Conservation (phyloP, 1,140 invertebrate genomes). For the Trichomalopsis sarcophagae region DNA sequence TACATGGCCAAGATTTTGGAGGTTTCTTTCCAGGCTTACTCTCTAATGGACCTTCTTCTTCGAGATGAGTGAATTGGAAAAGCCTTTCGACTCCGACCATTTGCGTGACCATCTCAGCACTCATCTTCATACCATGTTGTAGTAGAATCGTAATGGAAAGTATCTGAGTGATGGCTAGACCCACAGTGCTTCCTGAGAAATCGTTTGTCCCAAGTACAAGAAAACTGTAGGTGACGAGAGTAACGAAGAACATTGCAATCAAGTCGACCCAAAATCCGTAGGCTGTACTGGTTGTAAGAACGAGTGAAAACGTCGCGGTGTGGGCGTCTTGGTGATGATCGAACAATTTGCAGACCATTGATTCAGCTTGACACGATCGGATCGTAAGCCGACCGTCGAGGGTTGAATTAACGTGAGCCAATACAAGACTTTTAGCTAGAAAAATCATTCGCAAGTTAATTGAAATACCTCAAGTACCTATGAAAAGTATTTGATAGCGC, state of each 20-base stretch:
- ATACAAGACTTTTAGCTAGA: slow-evolving; percentile 84
- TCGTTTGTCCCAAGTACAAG: slow-evolving; percentile 72
- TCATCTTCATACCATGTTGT: slow-evolving; percentile 89
- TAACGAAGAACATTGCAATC: slow-evolving; percentile 81
- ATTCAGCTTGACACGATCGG: slow-evolving; percentile 81
- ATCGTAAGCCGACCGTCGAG: slow-evolving; percentile 88
- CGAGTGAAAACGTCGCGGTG: slow-evolving; percentile 81
- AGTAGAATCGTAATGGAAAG: slow-evolving; percentile 85
- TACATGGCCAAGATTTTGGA: slow-evolving; percentile 51
- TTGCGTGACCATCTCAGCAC: slow-evolving; percentile 82
- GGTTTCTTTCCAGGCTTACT: neutral
- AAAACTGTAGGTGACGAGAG: slow-evolving; percentile 84
- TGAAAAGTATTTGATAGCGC: neutral
- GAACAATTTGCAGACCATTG: slow-evolving; percentile 83
- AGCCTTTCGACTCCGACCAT: slow-evolving; percentile 90
- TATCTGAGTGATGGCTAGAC: slow-evolving; percentile 86
- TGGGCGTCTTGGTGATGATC: slow-evolving; percentile 81
- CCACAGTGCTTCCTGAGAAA: slow-evolving; percentile 77
- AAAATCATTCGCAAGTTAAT: neutral
- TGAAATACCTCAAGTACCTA: too few relatives aligned
- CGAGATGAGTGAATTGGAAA: slow-evolving; percentile 83
- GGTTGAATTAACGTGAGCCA: slow-evolving; percentile 85
- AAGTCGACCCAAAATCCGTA: slow-evolving; percentile 89
- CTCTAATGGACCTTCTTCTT: slow-evolving; percentile 72
- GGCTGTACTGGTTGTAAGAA: slow-evolving; percentile 83